Percentiles rank a stretch among this genome's conserved stretches.
phyloP scores from a whole-genome alignment of 2,113 vertebrate species.

The Dendrocopos noguchii region DNA sequence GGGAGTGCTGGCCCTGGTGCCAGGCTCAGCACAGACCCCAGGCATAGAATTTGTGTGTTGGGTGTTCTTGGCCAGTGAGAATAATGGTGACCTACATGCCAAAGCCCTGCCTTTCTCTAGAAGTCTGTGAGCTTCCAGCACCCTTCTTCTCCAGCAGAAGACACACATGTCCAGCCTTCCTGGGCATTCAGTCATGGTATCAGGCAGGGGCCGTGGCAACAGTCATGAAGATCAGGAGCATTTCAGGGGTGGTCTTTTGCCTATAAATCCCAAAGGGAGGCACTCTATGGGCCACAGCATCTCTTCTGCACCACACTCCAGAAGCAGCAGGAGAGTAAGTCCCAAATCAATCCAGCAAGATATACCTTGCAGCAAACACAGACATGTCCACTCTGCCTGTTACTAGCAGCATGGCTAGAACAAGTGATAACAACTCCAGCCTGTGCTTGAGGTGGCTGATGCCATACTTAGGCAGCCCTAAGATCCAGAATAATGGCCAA shows the following conservation, averaged over 20 bases:
- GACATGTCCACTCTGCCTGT: accelerated
- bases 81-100: neutral
- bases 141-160: neutral
- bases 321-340: neutral
- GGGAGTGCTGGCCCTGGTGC: neutral
- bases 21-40: neutral
- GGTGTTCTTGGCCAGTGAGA: neutral
- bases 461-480: neutral
- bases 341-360: neutral
- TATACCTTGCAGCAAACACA: neutral
- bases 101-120: neutral
- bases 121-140: neutral
- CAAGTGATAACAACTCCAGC: neutral
- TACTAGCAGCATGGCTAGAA: neutral
- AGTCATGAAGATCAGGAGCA: neutral
- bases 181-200: accelerated
- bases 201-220: neutral
- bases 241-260: neutral
- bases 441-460: neutral
- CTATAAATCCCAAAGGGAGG: neutral
- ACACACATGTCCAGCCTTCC: neutral
- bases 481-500: neutral
- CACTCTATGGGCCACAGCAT: neutral
- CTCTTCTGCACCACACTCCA: neutral
- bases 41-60: neutral